Conservation (phyloP, 2,113 vertebrate genomes). For the Neodon shergylaensis region DNA sequence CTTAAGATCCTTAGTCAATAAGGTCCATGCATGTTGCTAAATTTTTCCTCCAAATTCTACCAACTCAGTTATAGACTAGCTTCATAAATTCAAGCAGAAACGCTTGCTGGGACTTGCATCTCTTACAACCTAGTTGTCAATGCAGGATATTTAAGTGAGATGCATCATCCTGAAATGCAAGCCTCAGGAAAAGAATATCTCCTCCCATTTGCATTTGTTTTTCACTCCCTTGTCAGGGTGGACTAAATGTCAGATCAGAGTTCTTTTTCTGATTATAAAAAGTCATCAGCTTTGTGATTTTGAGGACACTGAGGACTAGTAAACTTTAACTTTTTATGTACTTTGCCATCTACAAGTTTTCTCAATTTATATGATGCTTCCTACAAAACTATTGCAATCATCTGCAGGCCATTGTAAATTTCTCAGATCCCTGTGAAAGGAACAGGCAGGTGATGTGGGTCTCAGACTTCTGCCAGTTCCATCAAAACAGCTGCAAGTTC, state of each 20-base stretch:
- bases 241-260: background rate
- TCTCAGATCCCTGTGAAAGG: background rate
- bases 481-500: background rate
- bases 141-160: background rate
- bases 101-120: background rate
- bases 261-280: background rate
- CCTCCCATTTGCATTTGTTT: background rate
- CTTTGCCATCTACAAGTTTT: background rate
- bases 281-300: background rate
- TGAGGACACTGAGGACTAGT: background rate
- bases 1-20: background rate
- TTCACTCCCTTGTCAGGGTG: background rate
- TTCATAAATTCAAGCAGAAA: background rate
- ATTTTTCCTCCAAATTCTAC: background rate
- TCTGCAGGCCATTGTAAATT: background rate
- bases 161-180: background rate
- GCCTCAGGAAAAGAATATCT: background rate
- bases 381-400: background rate
- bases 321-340: background rate
- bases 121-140: background rate
- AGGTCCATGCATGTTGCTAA: background rate
- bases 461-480: background rate
- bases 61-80: background rate
- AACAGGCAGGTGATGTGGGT: background rate
- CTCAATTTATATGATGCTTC: background rate